These are phyloP conservation scores for Plebejus argus DNA, from an alignment of 2,888 invertebrate genomes.

Conservation along the genomic window DNA sequence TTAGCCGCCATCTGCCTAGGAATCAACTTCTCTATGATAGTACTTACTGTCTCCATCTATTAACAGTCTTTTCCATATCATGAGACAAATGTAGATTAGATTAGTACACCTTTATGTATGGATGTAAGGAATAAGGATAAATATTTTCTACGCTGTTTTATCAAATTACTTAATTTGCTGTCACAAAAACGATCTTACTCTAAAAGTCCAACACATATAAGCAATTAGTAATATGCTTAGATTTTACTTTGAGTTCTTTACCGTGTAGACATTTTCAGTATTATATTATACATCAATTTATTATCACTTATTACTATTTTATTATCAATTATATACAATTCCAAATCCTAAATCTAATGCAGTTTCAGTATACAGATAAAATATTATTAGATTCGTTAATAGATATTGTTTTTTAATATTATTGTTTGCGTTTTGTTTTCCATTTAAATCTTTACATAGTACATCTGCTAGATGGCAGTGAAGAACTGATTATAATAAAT, in stretches of 20 bases:
- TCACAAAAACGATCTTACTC: not conserved
- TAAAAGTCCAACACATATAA: too few species aligned
- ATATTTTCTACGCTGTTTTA: too few species aligned
- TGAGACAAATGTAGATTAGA: too few species aligned
- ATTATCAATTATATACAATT: slow-evolving; percentile 10
- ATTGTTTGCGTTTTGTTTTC: not conserved
- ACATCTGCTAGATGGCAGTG: not conserved
- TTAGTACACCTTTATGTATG: too few species aligned
- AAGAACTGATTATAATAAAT: not conserved
- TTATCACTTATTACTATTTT: not conserved
- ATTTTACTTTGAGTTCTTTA: not conserved
- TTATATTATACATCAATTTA: not conserved
- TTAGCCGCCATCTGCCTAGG: too few species aligned
- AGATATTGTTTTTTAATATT: not conserved
- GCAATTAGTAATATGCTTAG: not conserved
- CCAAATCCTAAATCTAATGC: not conserved
- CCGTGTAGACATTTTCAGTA: not conserved
- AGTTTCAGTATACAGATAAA: not conserved
- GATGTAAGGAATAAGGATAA: too few species aligned
- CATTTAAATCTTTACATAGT: not conserved
- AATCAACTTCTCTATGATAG: too few species aligned
- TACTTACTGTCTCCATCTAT: too few species aligned
- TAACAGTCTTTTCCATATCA: too few species aligned
- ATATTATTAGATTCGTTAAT: not conserved
- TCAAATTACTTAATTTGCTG: too few species aligned